These are phyloP conservation scores for Petrocephalus schoutedeni DNA, from an alignment of 2,797 vertebrate genomes.

Conservation along the genomic window DNA sequence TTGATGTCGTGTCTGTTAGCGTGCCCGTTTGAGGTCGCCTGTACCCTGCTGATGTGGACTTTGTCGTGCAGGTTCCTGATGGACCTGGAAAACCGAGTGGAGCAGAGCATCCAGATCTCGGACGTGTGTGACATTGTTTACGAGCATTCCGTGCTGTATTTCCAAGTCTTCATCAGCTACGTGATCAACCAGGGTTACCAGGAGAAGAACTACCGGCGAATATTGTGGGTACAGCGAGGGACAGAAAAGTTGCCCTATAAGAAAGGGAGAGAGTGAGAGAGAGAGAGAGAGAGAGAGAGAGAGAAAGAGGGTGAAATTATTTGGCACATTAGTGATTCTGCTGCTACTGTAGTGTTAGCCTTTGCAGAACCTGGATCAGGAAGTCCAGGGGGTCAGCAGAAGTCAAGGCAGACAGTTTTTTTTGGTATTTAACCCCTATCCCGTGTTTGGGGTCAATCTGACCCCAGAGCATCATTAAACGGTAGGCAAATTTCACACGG, in stretches of 20 bases:
- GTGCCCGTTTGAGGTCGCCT: neutral
- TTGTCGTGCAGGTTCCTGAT: slow-evolving; percentile 73
- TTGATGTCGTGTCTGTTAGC: neutral
- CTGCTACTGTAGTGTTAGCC: neutral
- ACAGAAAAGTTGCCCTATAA: neutral
- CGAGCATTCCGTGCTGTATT: slow-evolving; percentile 72
- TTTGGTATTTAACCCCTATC: neutral
- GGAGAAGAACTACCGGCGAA: slow-evolving; percentile 86
- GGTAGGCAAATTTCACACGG: too few relatives aligned
- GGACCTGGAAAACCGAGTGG: slow-evolving; percentile 87
- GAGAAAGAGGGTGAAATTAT: neutral
- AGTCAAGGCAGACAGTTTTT: neutral
- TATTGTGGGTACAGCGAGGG: slow-evolving; percentile 73
- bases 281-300: neutral
- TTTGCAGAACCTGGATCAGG: neutral
- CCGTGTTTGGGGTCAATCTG: too few relatives aligned
- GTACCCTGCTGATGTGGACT: neutral
- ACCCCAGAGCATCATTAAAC: too few relatives aligned
- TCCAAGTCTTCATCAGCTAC: slow-evolving; percentile 85
- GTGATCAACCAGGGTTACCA: slow-evolving; percentile 97
- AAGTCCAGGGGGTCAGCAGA: neutral
- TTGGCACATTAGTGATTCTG: neutral
- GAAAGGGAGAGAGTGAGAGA: neutral
- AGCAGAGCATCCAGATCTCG: slow-evolving; percentile 82
- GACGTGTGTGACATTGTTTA: slow-evolving; percentile 92